Evolutionary conservation across 2,113 vertebrate species (phyloP), one percentile per base, ranked within the genome.

Genomic region (Pangasianodon hypophthalmus): DNA sequence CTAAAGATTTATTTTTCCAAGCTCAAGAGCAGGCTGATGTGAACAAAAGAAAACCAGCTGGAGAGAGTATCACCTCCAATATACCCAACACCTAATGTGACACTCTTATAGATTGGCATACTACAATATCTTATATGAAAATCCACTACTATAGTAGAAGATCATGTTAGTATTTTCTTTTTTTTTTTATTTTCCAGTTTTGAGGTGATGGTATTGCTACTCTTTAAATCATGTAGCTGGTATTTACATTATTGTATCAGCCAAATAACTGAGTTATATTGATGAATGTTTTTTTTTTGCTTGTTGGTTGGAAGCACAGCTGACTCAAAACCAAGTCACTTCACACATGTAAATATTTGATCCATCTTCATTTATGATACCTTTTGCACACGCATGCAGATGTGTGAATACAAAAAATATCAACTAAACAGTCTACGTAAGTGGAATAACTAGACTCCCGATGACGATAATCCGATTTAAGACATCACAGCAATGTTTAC

Each of bases 11-110:
- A 4, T 86, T 69, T 32, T 32, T 37, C 44, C 84, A 67, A 85
- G 62, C 16, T 69, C 11, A 19, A 19, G 60, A 48, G 60, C 84
- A 69, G 44, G 7, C 24, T 32, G 1, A 62, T 29, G 37, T n/a
- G 60, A 48, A n/a, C 14, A 32, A 85, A 69, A 67, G n/a, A 18
- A 85, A 71, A 71, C 37, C 62, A 69, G 84, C 84, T 69, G 46
- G 46, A 86, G 41, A 26, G 54, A 44, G 8, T 41, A 41, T 41
- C 19, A 62, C 16, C 6, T 81, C 13, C 21, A 18, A 52, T 52
- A 48, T 13, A 26, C 46, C 10, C 24, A 85, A 48, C 41, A 29
- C 58, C 16, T 48, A n/a, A 64, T 48, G 48, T 21, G n/a, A 48
- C 44, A 26, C 37, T 73, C 11, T 69, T 69, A 32, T 16, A 69